Base-by-base conservation (phyloP, 2,797 vertebrate genomes). In the Sylvia borin region DNA sequence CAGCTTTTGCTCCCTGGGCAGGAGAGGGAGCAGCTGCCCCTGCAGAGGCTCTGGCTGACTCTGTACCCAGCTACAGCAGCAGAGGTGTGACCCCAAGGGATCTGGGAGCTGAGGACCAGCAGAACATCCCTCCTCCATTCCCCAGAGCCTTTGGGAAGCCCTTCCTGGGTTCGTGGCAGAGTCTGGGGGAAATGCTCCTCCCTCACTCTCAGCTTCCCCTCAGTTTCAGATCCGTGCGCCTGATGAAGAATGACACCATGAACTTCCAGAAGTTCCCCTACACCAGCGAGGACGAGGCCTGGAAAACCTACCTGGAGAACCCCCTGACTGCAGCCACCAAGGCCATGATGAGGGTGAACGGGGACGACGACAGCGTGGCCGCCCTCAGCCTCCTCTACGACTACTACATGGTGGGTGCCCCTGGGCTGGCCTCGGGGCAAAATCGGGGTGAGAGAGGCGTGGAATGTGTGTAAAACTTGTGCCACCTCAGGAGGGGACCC, bases 181-280 rank as follows among this genome's bases (percentile, higher is more conserved):
- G 17, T 10, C 67, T 7, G 55, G 42, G 81, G 58, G 68, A 65
- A 78, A 62, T 3, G 4, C n/a, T 26, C 45, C 27, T 55, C 45
- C 11, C 36, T 92, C 65, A 87, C 5, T n/a, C 21, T 14, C 3
- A 0, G 0, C 7, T 34, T 29, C 18, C 24, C 85, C 75, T 72
- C 87, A 98, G 97, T 88, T 98, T 95, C 58, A 99, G 99, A 96
- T 99, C 99, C 75, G 98, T 99, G 98, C 98, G 99, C 85, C 98
- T 99, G 96, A 98, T 98, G 94, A 99, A 99, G 98, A 99, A 99
- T 18, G 99, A 99, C 77, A 98, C 97, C 88, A 99, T 99, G 97
- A 99, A 97, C 97, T 99, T 98, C 92, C 98, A 98, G 97, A 98
- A 98, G 89, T 98, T 98, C 90, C 92, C 98, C 74, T 99, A 98